A percentile compares a stretch with the other conserved stretches of the same genome.
Conservation (phyloP, 2,888 invertebrate species). For the Sarcophaga variegata region DNA sequence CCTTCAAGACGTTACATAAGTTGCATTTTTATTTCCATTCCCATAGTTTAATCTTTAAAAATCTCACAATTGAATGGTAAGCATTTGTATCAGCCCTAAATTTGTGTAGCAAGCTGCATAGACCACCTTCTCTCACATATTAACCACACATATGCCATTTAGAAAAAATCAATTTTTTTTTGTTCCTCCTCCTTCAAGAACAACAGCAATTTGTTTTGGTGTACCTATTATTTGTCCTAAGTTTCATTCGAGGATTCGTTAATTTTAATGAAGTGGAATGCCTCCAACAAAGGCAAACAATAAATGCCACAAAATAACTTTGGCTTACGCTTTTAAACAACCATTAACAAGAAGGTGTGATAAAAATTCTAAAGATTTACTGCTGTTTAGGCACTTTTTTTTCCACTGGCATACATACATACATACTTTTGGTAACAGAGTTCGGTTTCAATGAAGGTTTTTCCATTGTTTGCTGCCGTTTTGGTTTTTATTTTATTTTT, state of each 20-base stretch:
- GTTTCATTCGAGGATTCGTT: not conserved
- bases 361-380: not conserved
- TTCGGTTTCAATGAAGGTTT: not conserved
- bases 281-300: not conserved
- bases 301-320: constrained; percentile 24
- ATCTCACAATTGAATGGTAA: too few species aligned
- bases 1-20: too few species aligned
- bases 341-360: not conserved
- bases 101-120: too few species aligned
- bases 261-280: constrained; percentile 40
- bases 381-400: constrained; percentile 16
- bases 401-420: not conserved
- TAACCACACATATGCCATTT: too few species aligned
- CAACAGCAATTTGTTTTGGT: not conserved
- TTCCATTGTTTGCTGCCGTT: not conserved
- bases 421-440: not conserved
- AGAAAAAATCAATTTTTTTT: not conserved
- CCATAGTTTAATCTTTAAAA: too few species aligned
- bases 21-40: too few species aligned
- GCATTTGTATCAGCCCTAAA: too few species aligned
- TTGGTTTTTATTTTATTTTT: not conserved
- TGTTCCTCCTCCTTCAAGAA: not conserved
- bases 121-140: too few species aligned
- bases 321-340: not conserved
- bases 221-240: not conserved